Percentiles rank a stretch among this genome's conserved stretches.
These are phyloP conservation scores for Platycheirus albimanus DNA, from an alignment of 2,888 invertebrate genomes.

Conservation along the genomic window DNA sequence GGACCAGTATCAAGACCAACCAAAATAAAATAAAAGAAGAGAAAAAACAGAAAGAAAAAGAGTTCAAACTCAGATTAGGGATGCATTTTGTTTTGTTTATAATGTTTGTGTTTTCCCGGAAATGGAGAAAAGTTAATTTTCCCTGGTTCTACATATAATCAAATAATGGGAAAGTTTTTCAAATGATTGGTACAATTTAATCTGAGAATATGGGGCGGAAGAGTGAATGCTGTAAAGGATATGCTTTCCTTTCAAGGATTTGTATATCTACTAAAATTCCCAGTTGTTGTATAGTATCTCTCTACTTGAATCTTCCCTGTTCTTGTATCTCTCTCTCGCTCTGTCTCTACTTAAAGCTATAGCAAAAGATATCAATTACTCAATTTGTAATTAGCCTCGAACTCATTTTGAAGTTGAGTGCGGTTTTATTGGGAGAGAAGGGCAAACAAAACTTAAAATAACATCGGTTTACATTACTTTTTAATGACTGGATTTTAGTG, in stretches of 20 bases:
- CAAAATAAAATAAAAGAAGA: neutral
- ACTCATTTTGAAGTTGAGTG: conserved; percentile 41
- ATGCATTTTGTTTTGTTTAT: conserved; percentile 58
- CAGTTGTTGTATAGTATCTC: too few species aligned
- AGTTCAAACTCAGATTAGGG: conserved; percentile 50
- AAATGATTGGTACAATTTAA: conserved; percentile 36
- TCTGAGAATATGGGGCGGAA: conserved; percentile 1
- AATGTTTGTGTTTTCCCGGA: conserved; percentile 36
- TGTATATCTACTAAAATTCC: conserved; percentile 1
- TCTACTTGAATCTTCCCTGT: too few species aligned
- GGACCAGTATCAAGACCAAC: too few species aligned
- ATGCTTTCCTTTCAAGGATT: neutral
- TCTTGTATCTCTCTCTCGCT: too few species aligned
- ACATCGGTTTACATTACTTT: conserved; percentile 22
- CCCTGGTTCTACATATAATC: conserved; percentile 54
- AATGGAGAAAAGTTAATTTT: conserved; percentile 43
- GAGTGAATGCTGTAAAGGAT: neutral
- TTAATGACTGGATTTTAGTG: conserved; percentile 6
- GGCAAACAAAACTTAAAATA: conserved; percentile 15
- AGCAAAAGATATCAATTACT: conserved; percentile 46
- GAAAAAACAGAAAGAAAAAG: conserved; percentile 18
- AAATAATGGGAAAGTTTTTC: conserved; percentile 63
- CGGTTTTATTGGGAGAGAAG: conserved; percentile 9
- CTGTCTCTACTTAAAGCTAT: neutral
- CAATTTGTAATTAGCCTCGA: conserved; percentile 49